Evolutionary conservation across 1,140 invertebrate species (phyloP).

Genomic region (Pseudomyrmex cubaensis): DNA sequence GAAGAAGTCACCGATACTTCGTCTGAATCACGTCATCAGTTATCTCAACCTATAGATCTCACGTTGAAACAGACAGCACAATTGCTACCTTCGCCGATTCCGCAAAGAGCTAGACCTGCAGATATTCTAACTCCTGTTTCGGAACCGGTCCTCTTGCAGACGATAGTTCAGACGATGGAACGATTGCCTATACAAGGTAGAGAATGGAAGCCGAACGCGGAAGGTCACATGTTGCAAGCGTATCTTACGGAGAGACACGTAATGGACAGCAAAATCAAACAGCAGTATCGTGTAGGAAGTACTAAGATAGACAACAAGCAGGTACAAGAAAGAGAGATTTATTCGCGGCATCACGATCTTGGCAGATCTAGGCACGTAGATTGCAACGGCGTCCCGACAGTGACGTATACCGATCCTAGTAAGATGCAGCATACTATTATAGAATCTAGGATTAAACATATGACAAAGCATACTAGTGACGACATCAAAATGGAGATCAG

Average conservation of each 20-base stretch:
- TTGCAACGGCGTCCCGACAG: conserved; percentile 66
- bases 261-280: conserved; percentile 91
- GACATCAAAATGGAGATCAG: conserved; percentile 72
- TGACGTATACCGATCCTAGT: conserved; percentile 78
- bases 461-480: conserved; percentile 64
- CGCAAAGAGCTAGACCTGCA: conserved; percentile 71
- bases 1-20: conserved; percentile 57
- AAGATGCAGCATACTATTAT: conserved; percentile 73
- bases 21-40: conserved; percentile 53
- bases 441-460: conserved; percentile 68
- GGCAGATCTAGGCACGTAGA: conserved; percentile 64
- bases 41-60: conserved; percentile 86
- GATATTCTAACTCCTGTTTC: conserved; percentile 88
- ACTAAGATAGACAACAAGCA: conserved; percentile 74
- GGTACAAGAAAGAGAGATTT: conserved; percentile 74
- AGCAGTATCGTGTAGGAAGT: conserved; percentile 82
- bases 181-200: conserved; percentile 86
- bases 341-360: conserved; percentile 68
- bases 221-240: conserved; percentile 88
- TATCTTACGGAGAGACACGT: conserved; percentile 92
- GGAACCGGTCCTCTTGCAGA: conserved; percentile 88
- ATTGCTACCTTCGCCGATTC: conserved; percentile 73
- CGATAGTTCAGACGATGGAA: conserved; percentile 88
- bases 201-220: conserved; percentile 86
- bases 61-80: conserved; percentile 84